Conservation (phyloP, 2,113 vertebrate species). For the Alethe castanea region DNA sequence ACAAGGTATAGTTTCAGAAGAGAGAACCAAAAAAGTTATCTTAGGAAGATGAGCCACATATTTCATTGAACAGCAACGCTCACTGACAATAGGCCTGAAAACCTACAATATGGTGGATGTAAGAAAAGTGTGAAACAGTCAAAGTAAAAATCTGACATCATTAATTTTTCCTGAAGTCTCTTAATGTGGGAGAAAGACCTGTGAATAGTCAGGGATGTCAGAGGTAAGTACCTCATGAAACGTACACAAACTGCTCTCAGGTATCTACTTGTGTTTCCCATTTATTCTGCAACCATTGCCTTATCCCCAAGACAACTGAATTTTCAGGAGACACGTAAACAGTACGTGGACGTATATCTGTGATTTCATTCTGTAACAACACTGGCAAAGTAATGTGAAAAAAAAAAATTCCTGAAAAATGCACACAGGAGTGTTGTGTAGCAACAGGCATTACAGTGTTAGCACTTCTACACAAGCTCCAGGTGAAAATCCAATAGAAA, state of each 20-base stretch:
- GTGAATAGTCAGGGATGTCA: not conserved
- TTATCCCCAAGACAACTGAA: fast-evolving
- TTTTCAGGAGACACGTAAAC: not conserved
- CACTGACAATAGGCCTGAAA: not conserved
- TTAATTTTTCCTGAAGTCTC: not conserved
- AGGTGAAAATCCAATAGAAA: not conserved
- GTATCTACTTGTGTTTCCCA: not conserved
- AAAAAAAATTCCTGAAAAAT: not conserved
- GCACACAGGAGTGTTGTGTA: not conserved
- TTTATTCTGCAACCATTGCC: not conserved
- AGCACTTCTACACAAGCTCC: not conserved
- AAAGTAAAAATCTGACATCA: not conserved
- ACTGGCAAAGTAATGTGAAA: not conserved
- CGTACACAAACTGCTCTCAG: not conserved
- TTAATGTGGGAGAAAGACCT: not conserved
- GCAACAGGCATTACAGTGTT: not conserved
- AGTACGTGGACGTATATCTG: fast-evolving
- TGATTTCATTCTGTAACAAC: not conserved
- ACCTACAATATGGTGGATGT: not conserved
- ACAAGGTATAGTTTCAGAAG: not conserved
- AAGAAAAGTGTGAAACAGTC: not conserved
- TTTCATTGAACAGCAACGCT: not conserved
- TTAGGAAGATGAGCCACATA: not conserved
- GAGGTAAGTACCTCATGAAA: not conserved
- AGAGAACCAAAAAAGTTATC: not conserved